Conservation (phyloP, 2,797 vertebrate species). For the Pyrocephalus nanus region DNA sequence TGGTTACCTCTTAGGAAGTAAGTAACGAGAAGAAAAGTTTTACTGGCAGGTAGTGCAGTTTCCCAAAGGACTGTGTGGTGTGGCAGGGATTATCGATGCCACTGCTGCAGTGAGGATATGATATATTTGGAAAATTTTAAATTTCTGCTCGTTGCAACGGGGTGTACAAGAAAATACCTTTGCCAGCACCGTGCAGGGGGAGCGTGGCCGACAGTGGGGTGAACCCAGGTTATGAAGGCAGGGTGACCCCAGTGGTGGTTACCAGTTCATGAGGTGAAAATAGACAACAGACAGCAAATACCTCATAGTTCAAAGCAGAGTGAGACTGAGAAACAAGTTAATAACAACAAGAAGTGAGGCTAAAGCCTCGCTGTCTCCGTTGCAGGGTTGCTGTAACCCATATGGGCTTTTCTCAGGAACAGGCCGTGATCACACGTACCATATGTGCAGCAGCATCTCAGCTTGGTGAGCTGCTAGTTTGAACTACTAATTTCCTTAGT, state of each 20-base stretch:
- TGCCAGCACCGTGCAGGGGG: neutral
- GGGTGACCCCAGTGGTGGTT: neutral
- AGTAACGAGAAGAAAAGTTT: neutral
- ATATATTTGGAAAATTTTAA: neutral
- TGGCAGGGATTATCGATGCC: neutral
- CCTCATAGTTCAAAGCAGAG: neutral
- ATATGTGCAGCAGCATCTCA: slow-evolving; percentile 19
- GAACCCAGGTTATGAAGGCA: neutral
- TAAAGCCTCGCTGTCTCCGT: neutral
- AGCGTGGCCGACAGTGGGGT: accelerated
- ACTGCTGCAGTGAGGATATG: neutral
- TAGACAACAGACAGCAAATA: neutral
- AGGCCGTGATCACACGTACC: slow-evolving; percentile 8
- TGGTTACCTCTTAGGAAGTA: neutral
- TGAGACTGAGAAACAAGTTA: neutral
- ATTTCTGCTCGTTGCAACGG: neutral
- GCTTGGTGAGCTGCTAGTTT: neutral
- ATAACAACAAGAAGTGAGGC: neutral
- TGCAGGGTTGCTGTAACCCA: neutral
- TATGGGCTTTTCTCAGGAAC: slow-evolving; percentile 35
- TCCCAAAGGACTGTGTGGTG: neutral
- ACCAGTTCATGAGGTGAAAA: neutral
- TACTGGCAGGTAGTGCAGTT: neutral
- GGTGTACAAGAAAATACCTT: neutral
- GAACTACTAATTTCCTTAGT: neutral